Conservation (phyloP, 2,888 invertebrate genomes). For the Icerya purchasi region DNA sequence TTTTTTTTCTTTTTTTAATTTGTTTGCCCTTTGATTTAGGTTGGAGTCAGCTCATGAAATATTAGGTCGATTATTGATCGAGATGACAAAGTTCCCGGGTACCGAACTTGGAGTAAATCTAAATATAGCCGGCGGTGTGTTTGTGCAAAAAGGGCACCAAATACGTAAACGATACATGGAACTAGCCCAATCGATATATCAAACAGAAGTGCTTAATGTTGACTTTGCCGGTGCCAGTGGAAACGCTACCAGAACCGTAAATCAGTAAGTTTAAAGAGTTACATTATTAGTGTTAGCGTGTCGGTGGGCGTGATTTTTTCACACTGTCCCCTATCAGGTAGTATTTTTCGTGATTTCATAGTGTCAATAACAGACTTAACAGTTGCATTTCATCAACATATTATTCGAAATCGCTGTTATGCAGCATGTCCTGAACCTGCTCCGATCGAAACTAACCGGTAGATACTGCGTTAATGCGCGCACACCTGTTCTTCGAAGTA, state of each 20-base stretch:
- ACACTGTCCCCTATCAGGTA: too few relatives aligned
- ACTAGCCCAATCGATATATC: conserved; percentile 15
- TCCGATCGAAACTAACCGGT: too few relatives aligned
- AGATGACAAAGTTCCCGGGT: conserved; percentile 3
- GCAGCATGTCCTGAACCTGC: too few relatives aligned
- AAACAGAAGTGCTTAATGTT: conserved; percentile 15
- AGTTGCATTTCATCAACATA: too few relatives aligned
- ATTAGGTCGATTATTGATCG: conserved; percentile 13
- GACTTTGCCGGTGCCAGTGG: conserved; percentile 15
- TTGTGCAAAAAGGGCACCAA: conserved; percentile 15
- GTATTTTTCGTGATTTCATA: too few relatives aligned
- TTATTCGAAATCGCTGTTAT: too few relatives aligned
- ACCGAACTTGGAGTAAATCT: conserved; percentile 10
- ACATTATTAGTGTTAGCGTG: too few relatives aligned
- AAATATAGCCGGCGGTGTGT: conserved; percentile 17
- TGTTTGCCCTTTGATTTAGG: conserved; percentile 7
- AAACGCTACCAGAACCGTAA: conserved; percentile 15
- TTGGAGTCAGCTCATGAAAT: neutral
- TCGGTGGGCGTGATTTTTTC: too few relatives aligned
- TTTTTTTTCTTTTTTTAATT: too few relatives aligned
- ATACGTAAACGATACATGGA: conserved; percentile 14
- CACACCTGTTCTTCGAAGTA: too few relatives aligned
- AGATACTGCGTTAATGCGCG: too few relatives aligned
- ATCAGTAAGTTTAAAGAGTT: conserved; percentile 17
- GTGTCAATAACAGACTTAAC: too few relatives aligned